phyloP scores from a whole-genome alignment of 2,888 invertebrate genomes.

The Phaedon cochleariae region DNA sequence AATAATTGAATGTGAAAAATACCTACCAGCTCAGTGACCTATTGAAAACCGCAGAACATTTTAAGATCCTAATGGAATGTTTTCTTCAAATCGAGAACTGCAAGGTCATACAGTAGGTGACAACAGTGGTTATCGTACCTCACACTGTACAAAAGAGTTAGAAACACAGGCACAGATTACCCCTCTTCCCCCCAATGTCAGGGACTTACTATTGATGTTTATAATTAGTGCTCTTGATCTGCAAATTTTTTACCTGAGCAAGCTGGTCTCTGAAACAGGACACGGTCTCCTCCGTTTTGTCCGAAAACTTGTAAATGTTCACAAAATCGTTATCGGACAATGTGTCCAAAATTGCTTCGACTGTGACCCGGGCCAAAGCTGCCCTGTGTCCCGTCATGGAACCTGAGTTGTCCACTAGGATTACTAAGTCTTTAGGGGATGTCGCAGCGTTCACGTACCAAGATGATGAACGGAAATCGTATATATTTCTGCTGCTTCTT shows the following conservation, averaged over 20 bases:
- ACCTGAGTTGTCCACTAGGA: constrained; percentile 91
- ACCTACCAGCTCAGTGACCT: too few relatives aligned
- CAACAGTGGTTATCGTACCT: too few relatives aligned
- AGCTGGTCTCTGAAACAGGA: constrained; percentile 90
- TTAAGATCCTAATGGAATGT: too few relatives aligned
- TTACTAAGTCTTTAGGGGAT: constrained; percentile 95
- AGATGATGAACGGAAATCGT: constrained; percentile 92
- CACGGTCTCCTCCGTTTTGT: constrained; percentile 82
- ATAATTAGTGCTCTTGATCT: too few relatives aligned
- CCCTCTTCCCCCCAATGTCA: too few relatives aligned
- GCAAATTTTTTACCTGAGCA: constrained; percentile 82
- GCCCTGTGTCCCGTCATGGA: constrained; percentile 86
- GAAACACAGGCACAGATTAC: too few relatives aligned
- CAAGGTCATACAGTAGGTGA: too few relatives aligned
- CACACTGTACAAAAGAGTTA: too few relatives aligned
- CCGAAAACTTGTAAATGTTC: constrained; percentile 91
- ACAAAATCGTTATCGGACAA: constrained; percentile 97
- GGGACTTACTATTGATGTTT: too few relatives aligned
- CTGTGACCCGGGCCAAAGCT: constrained; percentile 87
- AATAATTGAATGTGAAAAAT: too few relatives aligned
- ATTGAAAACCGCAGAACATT: too few relatives aligned
- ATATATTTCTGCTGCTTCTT: constrained; percentile 82
- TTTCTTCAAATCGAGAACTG: too few relatives aligned
- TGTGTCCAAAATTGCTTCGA: constrained; percentile 90
- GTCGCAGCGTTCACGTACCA: constrained; percentile 99